Evolutionary conservation across 2,888 invertebrate genomes (phyloP), one percentile per base, ranked within the genome.

Genomic region (Tubiluchus corallicola): DNA sequence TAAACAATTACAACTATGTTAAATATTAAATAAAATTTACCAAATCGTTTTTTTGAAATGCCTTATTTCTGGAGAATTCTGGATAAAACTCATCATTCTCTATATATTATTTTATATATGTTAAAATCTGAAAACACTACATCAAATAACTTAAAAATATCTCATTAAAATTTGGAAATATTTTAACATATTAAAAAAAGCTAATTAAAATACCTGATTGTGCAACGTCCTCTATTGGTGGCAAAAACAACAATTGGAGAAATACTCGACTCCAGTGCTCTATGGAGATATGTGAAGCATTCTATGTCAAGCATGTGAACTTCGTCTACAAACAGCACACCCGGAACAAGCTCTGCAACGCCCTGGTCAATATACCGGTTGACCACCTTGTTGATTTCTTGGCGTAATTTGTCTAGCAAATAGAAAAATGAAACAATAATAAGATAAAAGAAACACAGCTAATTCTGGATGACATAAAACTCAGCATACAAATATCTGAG

Each of bases 301-400:
- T 99, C 98, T 53, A 98, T 82, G 60, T 99, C 98, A 44, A 99
- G 68, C 96, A 98, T 98, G 63, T 98, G 98, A 2, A 96, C 88
- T 71, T 92, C 90, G 62, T 92, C 98, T 56, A 98, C 87, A 59
- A 98, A 98, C 17, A 98, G 69, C 9, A 96, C 94, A 29, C 96
- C 96, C 0, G 98, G 96, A 2, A 98, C 92, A 48, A 98, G 69
- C 66, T 98, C 96, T 1, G 98, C 98, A 47, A 92, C 85, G 40
- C 98, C 98, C 68, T 94, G 90, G 60, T 98, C 96, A 53, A 99
- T 96, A 62, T 96, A 98, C 64, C 88, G 87, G 68, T 98, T 92
- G 0, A 96, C 94, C 48, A 92, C 82, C 71, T 94, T 96, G 67
- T 99, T 98, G 53, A 99, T 96, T 72, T 98, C 98, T 65, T 82